phyloP scores from a whole-genome alignment of 2,888 invertebrate species.

The Andrena praecox region DNA sequence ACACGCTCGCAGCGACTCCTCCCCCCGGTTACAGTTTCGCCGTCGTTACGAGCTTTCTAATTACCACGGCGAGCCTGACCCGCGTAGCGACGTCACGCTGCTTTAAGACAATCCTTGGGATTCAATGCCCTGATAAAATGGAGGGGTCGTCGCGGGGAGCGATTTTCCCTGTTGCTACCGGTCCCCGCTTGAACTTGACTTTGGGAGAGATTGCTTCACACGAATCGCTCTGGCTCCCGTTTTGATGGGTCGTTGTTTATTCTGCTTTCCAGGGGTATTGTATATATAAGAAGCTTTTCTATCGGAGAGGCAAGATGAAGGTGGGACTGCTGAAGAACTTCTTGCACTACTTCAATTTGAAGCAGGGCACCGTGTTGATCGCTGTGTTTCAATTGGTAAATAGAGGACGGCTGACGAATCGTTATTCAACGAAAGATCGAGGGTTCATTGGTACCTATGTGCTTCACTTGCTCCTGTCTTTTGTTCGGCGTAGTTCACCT shows the following conservation, averaged over 20 bases:
- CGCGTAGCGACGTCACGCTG: no score
- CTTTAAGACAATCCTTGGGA: no score
- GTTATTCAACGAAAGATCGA: constrained; percentile 1
- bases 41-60: background rate
- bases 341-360: constrained; percentile 82
- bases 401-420: constrained; percentile 21
- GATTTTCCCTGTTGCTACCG: background rate
- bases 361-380: constrained; percentile 84
- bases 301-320: constrained; percentile 73
- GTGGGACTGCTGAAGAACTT: constrained; percentile 80
- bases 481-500: constrained; percentile 46
- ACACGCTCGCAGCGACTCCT: constrained; percentile 15
- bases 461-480: background rate
- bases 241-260: background rate
- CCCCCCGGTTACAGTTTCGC: background rate
- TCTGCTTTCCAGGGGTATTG: constrained; percentile 23
- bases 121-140: no score
- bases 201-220: background rate
- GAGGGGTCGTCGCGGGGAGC: no score
- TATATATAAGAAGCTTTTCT: background rate
- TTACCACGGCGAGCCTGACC: background rate
- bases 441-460: no score
- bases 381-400: constrained; percentile 85
- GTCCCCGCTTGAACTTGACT: background rate
- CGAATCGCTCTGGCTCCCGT: background rate